Evolutionary conservation across 2,888 invertebrate genomes (phyloP).

Genomic region (Epistrophe eligans): DNA sequence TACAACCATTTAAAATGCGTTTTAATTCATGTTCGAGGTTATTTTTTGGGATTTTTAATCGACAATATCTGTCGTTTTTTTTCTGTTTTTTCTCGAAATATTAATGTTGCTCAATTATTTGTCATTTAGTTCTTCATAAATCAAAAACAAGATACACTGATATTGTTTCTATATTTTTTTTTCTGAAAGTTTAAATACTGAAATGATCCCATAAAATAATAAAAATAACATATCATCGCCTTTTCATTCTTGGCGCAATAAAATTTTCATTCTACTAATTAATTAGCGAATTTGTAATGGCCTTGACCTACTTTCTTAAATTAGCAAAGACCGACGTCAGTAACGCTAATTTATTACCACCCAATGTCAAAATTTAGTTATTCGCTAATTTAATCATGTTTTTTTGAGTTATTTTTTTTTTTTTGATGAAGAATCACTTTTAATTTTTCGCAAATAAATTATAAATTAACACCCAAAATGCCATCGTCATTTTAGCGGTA

Average conservation of each 20-base stretch:
- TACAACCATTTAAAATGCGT: slow-evolving; percentile 54
- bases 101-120: neutral
- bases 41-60: neutral
- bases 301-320: slow-evolving; percentile 79
- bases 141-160: neutral
- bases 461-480: slow-evolving; percentile 43
- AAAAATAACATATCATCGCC: neutral
- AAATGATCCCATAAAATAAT: neutral
- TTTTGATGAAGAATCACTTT: slow-evolving; percentile 19
- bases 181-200: neutral
- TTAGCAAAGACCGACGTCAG: slow-evolving; percentile 48
- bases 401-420: slow-evolving; percentile 5
- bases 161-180: neutral
- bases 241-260: slow-evolving; percentile 29
- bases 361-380: slow-evolving; percentile 21
- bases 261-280: slow-evolving; percentile 42
- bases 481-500: slow-evolving; percentile 21
- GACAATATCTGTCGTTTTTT: neutral
- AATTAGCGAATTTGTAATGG: slow-evolving; percentile 74
- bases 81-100: neutral
- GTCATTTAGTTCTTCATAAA: neutral
- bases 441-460: slow-evolving; percentile 32
- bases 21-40: slow-evolving; percentile 34
- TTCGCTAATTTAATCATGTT: slow-evolving; percentile 49
- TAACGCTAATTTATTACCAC: slow-evolving; percentile 65